Base-by-base conservation (phyloP, 2,113 vertebrate species). In the Microtus ochrogaster region DNA sequence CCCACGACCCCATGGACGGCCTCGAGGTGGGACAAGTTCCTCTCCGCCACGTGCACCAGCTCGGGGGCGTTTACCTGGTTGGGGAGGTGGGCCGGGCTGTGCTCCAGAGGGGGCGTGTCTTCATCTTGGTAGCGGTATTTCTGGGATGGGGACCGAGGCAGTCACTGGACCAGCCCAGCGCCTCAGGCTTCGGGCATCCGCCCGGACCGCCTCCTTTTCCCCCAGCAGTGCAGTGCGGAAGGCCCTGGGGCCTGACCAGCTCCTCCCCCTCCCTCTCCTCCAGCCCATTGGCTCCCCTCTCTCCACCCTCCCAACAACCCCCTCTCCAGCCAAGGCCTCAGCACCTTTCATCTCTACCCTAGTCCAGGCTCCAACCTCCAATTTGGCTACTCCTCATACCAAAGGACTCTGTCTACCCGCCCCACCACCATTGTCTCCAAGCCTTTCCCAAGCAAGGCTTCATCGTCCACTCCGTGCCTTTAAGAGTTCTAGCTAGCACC, bases 121-220 rank as follows among this genome's bases (percentile, higher is more conserved):
- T 98, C 98, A 98, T 98, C 98, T 98, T 98, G 98, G 97, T 98
- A 98, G 92, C 98, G 98, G 97, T 98, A 98, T 98, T 98, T 98
- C 98, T 98, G 97, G 87, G 96, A 89, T 33, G 47, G 92, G 94
- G 89, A 96, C 8, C 36, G 14, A 95, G 72, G 95, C 30, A 93
- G 96, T 96, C 95, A 96, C 83, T 4, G 65, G 94, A 90, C 92
- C 11, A 3, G 76, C 55, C 90, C 92, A 55, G 92, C 12, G 89
- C 93, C 94, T 93, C 30, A 0, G 85, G 90, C 93, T 90, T 84
- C 92, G 41, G 94, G 81, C 76, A 3, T 76, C 74, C 77, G 9
- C 58, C 63, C 79, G 10, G 5, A 87, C 90, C 8, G 66, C 94
- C 79, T 39, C 79, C 66, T 74, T 55, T 55, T 39, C 76, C 79